Base-by-base conservation (phyloP, 2,797 vertebrate species). In the Enteromius anoplus region DNA sequence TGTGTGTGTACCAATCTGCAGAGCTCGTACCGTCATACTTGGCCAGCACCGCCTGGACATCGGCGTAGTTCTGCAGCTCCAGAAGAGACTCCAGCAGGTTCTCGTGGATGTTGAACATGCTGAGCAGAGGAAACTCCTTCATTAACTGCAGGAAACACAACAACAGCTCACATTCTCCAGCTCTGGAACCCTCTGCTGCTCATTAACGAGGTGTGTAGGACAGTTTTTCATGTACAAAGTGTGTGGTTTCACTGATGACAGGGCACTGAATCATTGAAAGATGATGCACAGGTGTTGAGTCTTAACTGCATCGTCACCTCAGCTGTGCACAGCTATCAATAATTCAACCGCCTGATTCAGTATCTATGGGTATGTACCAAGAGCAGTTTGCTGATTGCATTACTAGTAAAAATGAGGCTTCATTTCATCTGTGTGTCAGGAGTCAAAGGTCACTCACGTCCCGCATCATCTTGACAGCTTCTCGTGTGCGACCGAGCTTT, bases 381-480 rank as follows among this genome's bases (percentile, higher is more conserved):
- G 3, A 47, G 15, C 14, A 47, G 23, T 9, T 45, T 45, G n/a
- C n/a, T 17, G 42, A 29, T 10, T 47, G 42, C 23, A 47, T 47
- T 26, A 29, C 8, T 4, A 23, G 7, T 69, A 15, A 26, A 47
- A 47, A 15, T 29, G 69, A 23, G 15, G 40, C 17, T 51, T 72
- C 1, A 10, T 21, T 21, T 72, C 8, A 34, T 32, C 9, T 32
- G 26, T 72, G 32, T 77, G n/a, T 60, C 4, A 26, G 23, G 55
- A 15, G 58, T 32, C 34, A 73, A 19, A 64, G 21, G n/a, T 65
- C 21, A 83, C 97, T 97, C 94, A 99, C 97, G 91, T 99, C 97
- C 96, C 97, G 96, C 98, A 99, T 98, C 97, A 99, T 99, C 93
- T 99, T 99, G 80, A 98, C 97, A 65, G 98, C 98, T 95, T 99